Evolutionary conservation across 2,888 invertebrate species (phyloP), one percentile per base, ranked within the genome.

Genomic region (Ecdyonurus torrentis): DNA sequence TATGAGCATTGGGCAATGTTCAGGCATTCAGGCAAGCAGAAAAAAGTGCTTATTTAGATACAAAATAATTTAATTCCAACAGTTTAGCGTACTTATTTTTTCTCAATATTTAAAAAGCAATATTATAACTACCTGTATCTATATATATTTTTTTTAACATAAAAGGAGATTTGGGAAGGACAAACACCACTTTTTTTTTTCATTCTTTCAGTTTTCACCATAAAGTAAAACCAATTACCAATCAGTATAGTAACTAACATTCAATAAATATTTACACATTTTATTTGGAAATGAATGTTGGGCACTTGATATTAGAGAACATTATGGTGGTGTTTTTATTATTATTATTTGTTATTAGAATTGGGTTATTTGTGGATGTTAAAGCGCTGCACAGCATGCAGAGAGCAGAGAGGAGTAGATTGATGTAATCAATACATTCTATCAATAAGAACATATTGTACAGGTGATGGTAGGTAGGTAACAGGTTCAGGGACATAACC

Each of bases 391-490:
- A 22, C n/a, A 22, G 55, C 55, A 55, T 55, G 55, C 55, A 55
- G 55, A 55, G 55, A 55, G 55, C 55, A 5, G 55, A 7, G 19
- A n/a, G 55, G 7, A 22, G n/a, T 22, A 7, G 22, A 7, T 7
- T n/a, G 5, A 37, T 15, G 37, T 62, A 50, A 59, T 63, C 63
- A 63, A 53, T 63, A 63, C 63, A 63, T 63, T 50, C 63, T 63
- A 59, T 63, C 63, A 50, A 63, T 58, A 23, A 63, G 63, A 37
- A 63, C 58, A 58, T 63, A 63, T 50, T 58, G 63, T 59, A 63
- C 59, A 59, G 59, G 63, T 59, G 59, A 52, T 59, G 59, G 59
- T 58, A 63, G 59, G 63, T 63, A 63, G 25, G 63, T 58, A 50
- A 63, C 63, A 25, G 59, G 63, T 59, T 25, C 59, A 18, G 59